Evolutionary conservation across 2,797 vertebrate species (phyloP), one percentile per base, ranked within the genome.

Genomic region (Oceanodroma leucorhoa): DNA sequence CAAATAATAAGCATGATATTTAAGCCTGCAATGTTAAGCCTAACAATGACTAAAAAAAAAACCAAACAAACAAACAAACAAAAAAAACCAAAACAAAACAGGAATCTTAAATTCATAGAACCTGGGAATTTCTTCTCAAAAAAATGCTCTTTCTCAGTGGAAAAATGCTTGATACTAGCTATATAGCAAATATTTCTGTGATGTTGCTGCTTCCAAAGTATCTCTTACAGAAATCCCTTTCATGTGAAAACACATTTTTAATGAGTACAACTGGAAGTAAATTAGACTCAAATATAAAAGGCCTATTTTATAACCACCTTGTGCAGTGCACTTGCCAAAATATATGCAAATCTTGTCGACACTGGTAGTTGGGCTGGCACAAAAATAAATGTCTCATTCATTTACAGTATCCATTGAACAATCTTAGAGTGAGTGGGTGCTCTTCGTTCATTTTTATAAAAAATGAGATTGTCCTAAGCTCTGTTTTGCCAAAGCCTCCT

Each of bases 381-480:
- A 96, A 97, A 98, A 98, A 98, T 97, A 97, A 97, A 94, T 92
- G 97, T 96, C 97, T 97, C 96, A 97, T 98, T 98, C 97, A 98
- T 98, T 98, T 97, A 97, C 81, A 94, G 93, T 97, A 97, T 96
- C 94, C 94, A 93, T 91, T 97, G 97, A 97, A 97, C 95, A 94
- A 96, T 97, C 94, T 96, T 91, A 93, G 83, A 81, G 71, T 77
- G 81, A 97, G 93, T 65, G 89, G 88, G 36, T 94, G 72, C 55
- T 94, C 71, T 87, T 96, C 97, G 83, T 94, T 87, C 66, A 89
- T 87, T 95, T 96, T 95, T 95, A 95, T 95, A 90, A 97, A 96
- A 97, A 97, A 96, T 93, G 69, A 92, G 77, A 94, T 95, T 97
- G 87, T 93, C 71, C 83, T 93, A 94, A 87, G 80, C 72, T 96